phyloP scores from a whole-genome alignment of 1,140 invertebrate genomes.

The Akabosia matsudoensis region DNA sequence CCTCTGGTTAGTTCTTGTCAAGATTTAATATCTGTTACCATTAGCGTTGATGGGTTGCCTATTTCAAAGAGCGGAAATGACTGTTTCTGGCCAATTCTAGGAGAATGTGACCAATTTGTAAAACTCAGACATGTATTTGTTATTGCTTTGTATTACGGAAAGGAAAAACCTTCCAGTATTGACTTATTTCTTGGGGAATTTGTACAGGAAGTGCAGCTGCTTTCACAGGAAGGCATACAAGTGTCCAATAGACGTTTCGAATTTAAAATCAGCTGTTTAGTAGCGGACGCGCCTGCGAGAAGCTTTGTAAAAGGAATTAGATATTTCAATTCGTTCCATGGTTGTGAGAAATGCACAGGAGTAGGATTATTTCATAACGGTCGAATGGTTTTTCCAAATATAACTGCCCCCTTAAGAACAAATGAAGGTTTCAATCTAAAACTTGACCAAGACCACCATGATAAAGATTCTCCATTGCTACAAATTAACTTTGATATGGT shows the following conservation, averaged over 20 bases:
- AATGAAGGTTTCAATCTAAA: background rate
- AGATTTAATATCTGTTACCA: background rate
- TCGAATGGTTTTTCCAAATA: background rate
- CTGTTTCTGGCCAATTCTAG: conserved; percentile 39
- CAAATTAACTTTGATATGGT: conserved; percentile 20
- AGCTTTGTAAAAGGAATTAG: conserved; percentile 9
- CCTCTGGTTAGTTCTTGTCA: background rate
- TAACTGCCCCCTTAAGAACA: background rate
- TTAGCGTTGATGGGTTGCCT: conserved; percentile 31
- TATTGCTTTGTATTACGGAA: conserved; percentile 24
- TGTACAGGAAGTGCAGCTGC: background rate
- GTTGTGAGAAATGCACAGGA: conserved; percentile 16
- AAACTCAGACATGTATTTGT: conserved; percentile 23
- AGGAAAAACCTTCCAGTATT: conserved; percentile 27
- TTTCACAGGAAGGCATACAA: background rate
- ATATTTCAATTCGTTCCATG: conserved; percentile 15
- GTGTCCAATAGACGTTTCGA: too few relatives aligned
- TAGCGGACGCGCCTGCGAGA: conserved; percentile 18
- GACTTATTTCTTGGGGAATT: conserved; percentile 13
- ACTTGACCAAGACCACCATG: conserved; percentile 19
- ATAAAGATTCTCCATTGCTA: background rate
- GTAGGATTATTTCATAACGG: background rate
- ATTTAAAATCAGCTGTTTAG: background rate
- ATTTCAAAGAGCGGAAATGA: conserved; percentile 25
- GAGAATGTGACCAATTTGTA: conserved; percentile 18